These are phyloP conservation scores for Calephelis nemesis DNA, from an alignment of 1,140 invertebrate genomes.

Conservation along the genomic window DNA sequence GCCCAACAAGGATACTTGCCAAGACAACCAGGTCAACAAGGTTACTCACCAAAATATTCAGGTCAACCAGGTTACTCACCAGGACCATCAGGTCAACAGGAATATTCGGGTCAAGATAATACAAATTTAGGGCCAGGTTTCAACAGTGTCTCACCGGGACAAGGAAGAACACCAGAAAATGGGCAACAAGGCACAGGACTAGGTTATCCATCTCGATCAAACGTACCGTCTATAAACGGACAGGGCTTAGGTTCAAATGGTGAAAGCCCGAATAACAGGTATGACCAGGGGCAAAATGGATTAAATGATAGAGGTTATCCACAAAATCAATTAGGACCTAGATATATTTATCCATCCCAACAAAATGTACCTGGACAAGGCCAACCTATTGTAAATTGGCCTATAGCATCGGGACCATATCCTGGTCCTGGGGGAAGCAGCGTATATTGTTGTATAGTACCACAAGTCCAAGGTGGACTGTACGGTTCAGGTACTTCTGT, in stretches of 20 bases:
- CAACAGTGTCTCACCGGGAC: background rate
- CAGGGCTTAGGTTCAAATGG: too few relatives aligned
- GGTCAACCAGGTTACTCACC: background rate
- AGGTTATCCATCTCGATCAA: too few relatives aligned
- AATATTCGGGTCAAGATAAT: background rate
- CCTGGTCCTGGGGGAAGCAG: constrained; percentile 34
- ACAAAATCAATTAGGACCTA: background rate
- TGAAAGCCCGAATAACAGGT: background rate
- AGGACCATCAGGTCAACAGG: background rate
- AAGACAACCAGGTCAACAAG: constrained; percentile 5
- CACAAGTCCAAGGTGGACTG: constrained; percentile 21
- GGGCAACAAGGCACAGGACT: background rate
- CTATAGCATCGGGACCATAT: constrained; percentile 34
- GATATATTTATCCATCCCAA: constrained; percentile 11
- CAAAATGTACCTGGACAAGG: constrained; percentile 19
- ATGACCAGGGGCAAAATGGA: background rate
- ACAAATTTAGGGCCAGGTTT: background rate
- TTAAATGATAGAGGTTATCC: background rate
- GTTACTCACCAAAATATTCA: constrained; percentile 2
- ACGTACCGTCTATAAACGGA: too few relatives aligned
- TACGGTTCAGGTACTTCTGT: constrained; percentile 23
- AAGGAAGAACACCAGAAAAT: background rate
- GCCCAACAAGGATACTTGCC: background rate
- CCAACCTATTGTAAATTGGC: constrained; percentile 29
- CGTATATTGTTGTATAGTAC: constrained; percentile 45